Evolutionary conservation across 2,797 vertebrate genomes (phyloP).

Genomic region (Lutjanus campechanus): DNA sequence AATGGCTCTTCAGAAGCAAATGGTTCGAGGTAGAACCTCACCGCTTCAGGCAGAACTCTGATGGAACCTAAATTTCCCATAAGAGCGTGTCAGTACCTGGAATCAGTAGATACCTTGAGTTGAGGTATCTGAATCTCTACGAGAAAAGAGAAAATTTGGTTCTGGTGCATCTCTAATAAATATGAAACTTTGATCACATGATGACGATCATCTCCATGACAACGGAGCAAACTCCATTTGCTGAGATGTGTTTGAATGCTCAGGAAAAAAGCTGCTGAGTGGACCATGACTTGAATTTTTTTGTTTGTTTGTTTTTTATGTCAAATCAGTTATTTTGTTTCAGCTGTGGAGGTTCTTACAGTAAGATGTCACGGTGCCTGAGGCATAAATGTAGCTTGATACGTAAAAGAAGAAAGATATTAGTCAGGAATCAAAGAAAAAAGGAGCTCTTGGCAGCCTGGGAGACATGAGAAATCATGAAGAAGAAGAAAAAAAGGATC

Average conservation of each 20-base stretch:
- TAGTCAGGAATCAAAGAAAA: constrained; percentile 15
- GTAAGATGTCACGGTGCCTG: background rate
- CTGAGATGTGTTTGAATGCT: background rate
- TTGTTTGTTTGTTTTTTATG: background rate
- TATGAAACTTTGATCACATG: background rate
- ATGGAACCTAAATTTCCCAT: no score
- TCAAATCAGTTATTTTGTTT: background rate
- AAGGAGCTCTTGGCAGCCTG: constrained; percentile 1
- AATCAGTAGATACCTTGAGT: background rate
- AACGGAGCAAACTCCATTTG: background rate
- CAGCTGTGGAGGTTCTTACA: background rate
- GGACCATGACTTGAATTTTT: background rate
- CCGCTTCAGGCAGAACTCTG: no score
- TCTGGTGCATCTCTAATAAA: background rate
- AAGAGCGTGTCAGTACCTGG: no score
- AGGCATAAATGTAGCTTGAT: background rate
- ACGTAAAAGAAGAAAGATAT: constrained; percentile 5
- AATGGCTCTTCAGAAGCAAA: no score
- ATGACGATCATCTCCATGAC: constrained; percentile 12
- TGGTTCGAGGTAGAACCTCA: no score
- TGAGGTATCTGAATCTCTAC: background rate
- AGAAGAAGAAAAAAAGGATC: constrained; percentile 14
- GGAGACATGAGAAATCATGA: constrained; percentile 20
- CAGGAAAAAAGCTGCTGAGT: background rate
- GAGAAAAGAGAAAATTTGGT: background rate